These are phyloP conservation scores for Pygmarrhopalites habei DNA, from an alignment of 1,140 invertebrate species.

Conservation along the genomic window DNA sequence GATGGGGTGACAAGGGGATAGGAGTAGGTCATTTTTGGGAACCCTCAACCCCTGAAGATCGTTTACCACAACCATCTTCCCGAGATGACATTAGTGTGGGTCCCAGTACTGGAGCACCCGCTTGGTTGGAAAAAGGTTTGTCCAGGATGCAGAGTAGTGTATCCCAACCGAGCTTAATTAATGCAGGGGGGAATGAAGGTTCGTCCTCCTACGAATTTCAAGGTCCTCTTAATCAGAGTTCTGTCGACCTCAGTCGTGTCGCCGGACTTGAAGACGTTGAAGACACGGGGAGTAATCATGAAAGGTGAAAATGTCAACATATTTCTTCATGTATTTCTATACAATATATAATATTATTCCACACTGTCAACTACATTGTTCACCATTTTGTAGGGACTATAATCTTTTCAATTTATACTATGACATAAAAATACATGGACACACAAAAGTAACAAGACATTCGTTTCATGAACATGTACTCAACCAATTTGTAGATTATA, in stretches of 20 bases:
- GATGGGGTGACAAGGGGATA: conserved; percentile 58
- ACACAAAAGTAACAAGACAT: no score
- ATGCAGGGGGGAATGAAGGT: conserved; percentile 27
- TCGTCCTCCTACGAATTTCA: conserved; percentile 44
- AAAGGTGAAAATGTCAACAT: conserved; percentile 2
- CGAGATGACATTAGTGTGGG: conserved; percentile 27
- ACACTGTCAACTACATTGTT: neutral
- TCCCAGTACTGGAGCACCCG: conserved; percentile 40
- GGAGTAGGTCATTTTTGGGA: conserved; percentile 59
- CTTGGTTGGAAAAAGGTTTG: conserved; percentile 44
- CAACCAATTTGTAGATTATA: no score
- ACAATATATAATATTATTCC: neutral
- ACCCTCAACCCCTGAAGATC: conserved; percentile 36
- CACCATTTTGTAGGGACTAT: no score
- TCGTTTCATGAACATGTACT: no score
- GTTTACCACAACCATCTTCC: conserved; percentile 40
- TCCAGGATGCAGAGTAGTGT: conserved; percentile 30
- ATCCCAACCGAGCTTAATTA: conserved; percentile 19
- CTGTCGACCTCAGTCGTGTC: conserved; percentile 19
- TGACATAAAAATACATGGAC: no score
- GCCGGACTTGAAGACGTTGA: conserved; percentile 10
- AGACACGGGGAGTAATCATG: neutral
- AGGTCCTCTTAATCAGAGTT: conserved; percentile 38
- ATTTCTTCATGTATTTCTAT: neutral
- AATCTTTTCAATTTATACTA: no score